A percentile compares a stretch with the other conserved stretches of the same genome.
phyloP scores from a whole-genome alignment of 2,797 vertebrate genomes.

The Anolis apletophallus region DNA sequence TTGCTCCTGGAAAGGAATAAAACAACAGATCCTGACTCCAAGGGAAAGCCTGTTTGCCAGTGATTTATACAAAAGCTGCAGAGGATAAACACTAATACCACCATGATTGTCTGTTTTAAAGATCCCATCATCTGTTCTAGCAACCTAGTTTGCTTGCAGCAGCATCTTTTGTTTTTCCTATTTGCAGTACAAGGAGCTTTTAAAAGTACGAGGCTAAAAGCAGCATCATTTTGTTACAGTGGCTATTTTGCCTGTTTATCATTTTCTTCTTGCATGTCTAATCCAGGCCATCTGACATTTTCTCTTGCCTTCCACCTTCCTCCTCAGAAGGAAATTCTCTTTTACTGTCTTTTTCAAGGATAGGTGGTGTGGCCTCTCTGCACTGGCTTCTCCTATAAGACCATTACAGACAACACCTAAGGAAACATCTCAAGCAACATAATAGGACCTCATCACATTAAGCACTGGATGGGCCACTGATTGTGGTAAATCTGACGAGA shows the following conservation, averaged over 20 bases:
- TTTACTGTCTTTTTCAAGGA: too few relatives aligned
- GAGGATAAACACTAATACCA: conserved; percentile 58
- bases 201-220: conserved; percentile 44
- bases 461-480: too few relatives aligned
- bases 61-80: conserved; percentile 68
- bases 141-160: conserved; percentile 41
- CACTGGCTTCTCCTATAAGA: too few relatives aligned
- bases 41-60: conserved; percentile 61
- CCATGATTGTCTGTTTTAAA: conserved; percentile 55
- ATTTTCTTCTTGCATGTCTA: neutral
- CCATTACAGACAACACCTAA: too few relatives aligned
- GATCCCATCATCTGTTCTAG: conserved; percentile 53
- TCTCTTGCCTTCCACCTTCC: neutral
- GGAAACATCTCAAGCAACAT: too few relatives aligned
- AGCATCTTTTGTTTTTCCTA: neutral
- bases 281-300: neutral
- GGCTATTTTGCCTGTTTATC: conserved; percentile 33
- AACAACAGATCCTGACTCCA: conserved; percentile 52
- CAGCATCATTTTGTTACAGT: conserved; percentile 1
- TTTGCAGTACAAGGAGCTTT: conserved; percentile 35
- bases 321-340: too few relatives aligned
- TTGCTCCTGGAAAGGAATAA: conserved; percentile 55
- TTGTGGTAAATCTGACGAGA: too few relatives aligned
- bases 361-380: too few relatives aligned
- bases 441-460: too few relatives aligned